phyloP scores from a whole-genome alignment of 2,888 invertebrate genomes.

The Tupiocoris notatus region DNA sequence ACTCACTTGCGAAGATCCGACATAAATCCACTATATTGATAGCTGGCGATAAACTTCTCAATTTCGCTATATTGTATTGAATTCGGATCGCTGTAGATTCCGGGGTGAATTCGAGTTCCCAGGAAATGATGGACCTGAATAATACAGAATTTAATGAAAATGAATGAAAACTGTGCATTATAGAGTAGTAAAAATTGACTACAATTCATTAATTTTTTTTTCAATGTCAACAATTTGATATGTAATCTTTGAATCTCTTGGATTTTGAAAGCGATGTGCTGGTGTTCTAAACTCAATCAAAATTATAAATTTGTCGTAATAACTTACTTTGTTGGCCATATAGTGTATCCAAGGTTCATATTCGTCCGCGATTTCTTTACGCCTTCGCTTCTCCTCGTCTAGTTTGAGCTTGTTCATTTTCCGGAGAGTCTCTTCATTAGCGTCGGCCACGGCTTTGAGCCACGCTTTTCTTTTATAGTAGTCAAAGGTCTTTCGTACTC shows the following conservation, averaged over 20 bases:
- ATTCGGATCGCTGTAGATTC: slow-evolving; percentile 25
- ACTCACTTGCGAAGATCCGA: slow-evolving; percentile 24
- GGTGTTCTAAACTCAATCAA: no score
- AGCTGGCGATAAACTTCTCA: slow-evolving; percentile 30
- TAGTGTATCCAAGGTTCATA: slow-evolving; percentile 37
- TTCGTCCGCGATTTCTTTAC: slow-evolving; percentile 18
- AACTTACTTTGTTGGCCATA: slow-evolving; percentile 36
- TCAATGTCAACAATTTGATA: no score
- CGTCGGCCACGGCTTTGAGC: neutral
- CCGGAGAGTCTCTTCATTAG: slow-evolving; percentile 9
- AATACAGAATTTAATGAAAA: no score
- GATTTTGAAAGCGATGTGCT: no score
- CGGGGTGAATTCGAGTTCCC: slow-evolving; percentile 32
- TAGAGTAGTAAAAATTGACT: no score
- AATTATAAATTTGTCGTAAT: no score
- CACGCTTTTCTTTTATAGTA: slow-evolving; percentile 21
- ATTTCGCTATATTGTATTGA: slow-evolving; percentile 14
- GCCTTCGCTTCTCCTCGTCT: neutral
- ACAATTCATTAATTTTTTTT: no score
- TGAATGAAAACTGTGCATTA: no score
- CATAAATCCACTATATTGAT: slow-evolving; percentile 31
- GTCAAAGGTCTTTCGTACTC: slow-evolving; percentile 20
- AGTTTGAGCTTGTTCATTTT: slow-evolving; percentile 18
- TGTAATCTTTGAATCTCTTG: no score
- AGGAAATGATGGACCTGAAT: slow-evolving; percentile 28